These are phyloP conservation scores for Apis mellifera DNA, from an alignment of 1,140 invertebrate genomes.

Conservation along the genomic window Amel_HAv3.1 CM009939.2:2974501-2975000, in stretches of 20 bases:
- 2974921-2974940: background rate
- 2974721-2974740: too few species aligned
- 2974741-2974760: background rate
- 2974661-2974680: too few species aligned
- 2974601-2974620: too few species aligned
- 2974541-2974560: too few species aligned
- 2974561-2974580: too few species aligned
- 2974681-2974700: too few species aligned
- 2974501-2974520: too few species aligned
- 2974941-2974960: background rate
- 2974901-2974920: background rate
- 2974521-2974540: too few species aligned
- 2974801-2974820: background rate
- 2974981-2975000: constrained; percentile 9
- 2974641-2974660: too few species aligned
- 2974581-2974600: too few species aligned
- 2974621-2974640: too few species aligned
- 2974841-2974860: constrained; percentile 4
- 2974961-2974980: constrained; percentile 7
- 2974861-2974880: constrained; percentile 1
- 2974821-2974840: background rate
- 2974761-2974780: background rate
- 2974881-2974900: background rate
- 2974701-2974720: too few species aligned
- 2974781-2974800: background rate